Conservation (phyloP, 1,140 invertebrate species). For the Mamestra configurata region DNA sequence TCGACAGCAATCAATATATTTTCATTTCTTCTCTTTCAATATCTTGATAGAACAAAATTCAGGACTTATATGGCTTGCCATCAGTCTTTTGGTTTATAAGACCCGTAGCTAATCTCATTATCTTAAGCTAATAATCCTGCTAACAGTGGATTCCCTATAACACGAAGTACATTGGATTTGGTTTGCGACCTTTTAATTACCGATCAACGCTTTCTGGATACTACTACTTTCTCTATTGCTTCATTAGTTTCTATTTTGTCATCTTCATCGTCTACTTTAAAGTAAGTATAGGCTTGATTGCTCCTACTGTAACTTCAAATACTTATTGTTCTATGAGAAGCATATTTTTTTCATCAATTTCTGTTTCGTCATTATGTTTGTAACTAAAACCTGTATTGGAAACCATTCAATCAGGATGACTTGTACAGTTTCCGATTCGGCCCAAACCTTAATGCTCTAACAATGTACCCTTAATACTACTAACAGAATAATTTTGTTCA, state of each 20-base stretch:
- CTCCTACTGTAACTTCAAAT: too few species aligned
- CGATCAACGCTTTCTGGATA: background rate
- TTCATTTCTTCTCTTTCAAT: too few species aligned
- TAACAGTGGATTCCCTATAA: background rate
- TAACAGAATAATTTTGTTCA: background rate
- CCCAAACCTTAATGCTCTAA: background rate
- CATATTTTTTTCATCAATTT: background rate
- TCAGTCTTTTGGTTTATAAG: background rate
- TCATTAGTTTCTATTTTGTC: background rate
- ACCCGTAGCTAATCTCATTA: conserved; percentile 25
- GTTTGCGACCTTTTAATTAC: background rate
- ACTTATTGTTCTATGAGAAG: background rate
- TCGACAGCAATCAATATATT: too few species aligned
- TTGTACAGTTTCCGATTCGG: background rate
- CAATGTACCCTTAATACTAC: conserved; percentile 4
- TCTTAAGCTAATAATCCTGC: conserved; percentile 5
- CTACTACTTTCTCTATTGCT: background rate
- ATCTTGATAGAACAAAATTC: too few species aligned
- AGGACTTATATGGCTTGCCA: background rate
- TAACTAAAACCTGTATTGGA: background rate
- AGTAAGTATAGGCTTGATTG: background rate
- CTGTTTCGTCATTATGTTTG: background rate
- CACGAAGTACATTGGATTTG: background rate
- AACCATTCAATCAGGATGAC: background rate
- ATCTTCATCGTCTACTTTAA: too few species aligned